phyloP scores from a whole-genome alignment of 2,888 invertebrate genomes.

The Mythimna pallens region DNA sequence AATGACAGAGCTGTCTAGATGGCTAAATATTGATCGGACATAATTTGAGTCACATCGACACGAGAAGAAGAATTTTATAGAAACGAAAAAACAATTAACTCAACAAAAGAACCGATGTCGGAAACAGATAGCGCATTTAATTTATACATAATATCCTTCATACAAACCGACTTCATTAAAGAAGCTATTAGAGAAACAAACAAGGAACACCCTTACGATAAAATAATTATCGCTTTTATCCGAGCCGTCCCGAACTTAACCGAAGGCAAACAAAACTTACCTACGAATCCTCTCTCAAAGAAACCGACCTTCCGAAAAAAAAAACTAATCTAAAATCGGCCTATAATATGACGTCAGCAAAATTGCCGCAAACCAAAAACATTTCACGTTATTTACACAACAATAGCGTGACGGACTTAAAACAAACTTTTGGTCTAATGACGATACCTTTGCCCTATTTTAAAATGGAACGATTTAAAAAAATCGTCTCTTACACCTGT shows the following conservation, averaged over 20 bases:
- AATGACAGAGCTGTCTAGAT: too few species aligned
- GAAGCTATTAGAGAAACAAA: slow-evolving; percentile 90
- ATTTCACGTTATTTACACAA: slow-evolving; percentile 78
- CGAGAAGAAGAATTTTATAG: neutral
- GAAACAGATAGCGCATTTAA: slow-evolving; percentile 78
- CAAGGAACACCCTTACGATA: slow-evolving; percentile 87
- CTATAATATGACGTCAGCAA: slow-evolving; percentile 87
- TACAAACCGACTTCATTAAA: slow-evolving; percentile 85
- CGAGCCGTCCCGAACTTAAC: slow-evolving; percentile 71
- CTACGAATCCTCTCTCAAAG: slow-evolving; percentile 77
- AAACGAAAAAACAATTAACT: slow-evolving; percentile 57
- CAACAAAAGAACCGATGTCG: slow-evolving; percentile 67
- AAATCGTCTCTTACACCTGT: slow-evolving; percentile 80
- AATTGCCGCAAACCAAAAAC: slow-evolving; percentile 74
- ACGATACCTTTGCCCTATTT: slow-evolving; percentile 78
- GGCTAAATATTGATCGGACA: too few species aligned
- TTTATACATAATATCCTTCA: slow-evolving; percentile 81
- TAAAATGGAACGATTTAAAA: slow-evolving; percentile 72
- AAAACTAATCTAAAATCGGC: slow-evolving; percentile 83
- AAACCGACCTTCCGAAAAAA: slow-evolving; percentile 70
- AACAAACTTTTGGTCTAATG: slow-evolving; percentile 86
- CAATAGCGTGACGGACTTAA: slow-evolving; percentile 85
- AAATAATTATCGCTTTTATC: slow-evolving; percentile 90
- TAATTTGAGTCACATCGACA: too few species aligned
- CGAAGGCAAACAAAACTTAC: slow-evolving; percentile 66